Evolutionary conservation across 2,113 vertebrate species (phyloP).

Genomic region (Oreochromis tanganicae): DNA sequence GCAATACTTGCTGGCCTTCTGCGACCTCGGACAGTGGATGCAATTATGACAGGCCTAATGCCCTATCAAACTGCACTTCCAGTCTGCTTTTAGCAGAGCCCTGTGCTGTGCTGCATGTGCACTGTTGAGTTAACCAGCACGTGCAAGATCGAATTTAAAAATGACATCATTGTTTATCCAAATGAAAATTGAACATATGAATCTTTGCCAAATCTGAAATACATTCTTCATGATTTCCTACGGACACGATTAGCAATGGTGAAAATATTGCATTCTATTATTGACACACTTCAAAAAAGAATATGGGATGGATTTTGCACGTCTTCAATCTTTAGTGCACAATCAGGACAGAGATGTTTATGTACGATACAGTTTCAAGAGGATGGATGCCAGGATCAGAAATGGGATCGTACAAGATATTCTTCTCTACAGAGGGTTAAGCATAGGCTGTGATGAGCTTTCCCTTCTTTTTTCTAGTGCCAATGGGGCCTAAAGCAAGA

Average conservation of each 20-base stretch:
- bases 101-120: neutral
- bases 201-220: conserved; percentile 1
- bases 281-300: neutral
- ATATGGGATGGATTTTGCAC: neutral
- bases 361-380: neutral
- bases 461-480: neutral
- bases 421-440: neutral
- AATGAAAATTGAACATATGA: neutral
- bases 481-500: conserved; percentile 4
- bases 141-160: conserved; percentile 23
- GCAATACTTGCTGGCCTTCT: conserved; percentile 34
- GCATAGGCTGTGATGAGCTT: neutral
- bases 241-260: neutral
- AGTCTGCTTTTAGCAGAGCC: conserved; percentile 23
- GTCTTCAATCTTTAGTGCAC: neutral
- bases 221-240: neutral
- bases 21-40: conserved; percentile 56
- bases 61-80: conserved; percentile 19
- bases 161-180: conserved; percentile 23
- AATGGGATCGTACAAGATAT: neutral
- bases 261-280: neutral
- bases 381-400: neutral
- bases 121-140: neutral
- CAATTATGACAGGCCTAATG: conserved; percentile 59
- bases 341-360: neutral